Conservation (phyloP, 2,888 invertebrate species). For the Eupithecia centaureata region DNA sequence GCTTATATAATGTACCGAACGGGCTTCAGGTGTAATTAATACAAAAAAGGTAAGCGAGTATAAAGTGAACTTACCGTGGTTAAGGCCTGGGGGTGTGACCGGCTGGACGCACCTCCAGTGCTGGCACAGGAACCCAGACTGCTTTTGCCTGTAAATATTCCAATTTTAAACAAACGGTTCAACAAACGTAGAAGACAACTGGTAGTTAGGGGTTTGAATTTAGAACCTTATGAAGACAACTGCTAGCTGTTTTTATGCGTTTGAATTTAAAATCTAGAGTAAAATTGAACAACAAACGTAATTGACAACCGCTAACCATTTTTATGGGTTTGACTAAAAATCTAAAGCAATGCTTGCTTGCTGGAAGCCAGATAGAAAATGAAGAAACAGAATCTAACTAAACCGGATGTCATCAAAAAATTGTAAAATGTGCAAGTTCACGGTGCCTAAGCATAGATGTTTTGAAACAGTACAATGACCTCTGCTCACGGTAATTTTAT, state of each 20-base stretch:
- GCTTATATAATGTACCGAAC: not conserved
- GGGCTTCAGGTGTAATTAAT: not conserved
- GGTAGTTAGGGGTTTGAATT: not conserved
- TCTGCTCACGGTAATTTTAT: not conserved
- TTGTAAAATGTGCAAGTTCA: constrained; percentile 4
- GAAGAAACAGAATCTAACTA: not conserved
- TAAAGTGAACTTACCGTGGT: constrained; percentile 65
- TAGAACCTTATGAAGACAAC: too few relatives aligned
- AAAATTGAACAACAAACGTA: not conserved
- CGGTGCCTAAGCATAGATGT: constrained; percentile 10
- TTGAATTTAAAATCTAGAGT: too few relatives aligned
- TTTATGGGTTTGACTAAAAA: not conserved
- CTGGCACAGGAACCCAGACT: constrained; percentile 89
- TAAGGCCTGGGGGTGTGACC: constrained; percentile 79
- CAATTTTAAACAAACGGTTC: not conserved
- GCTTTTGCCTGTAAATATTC: constrained; percentile 71
- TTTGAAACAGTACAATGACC: constrained; percentile 5
- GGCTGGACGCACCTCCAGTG: constrained; percentile 81
- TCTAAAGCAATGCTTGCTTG: not conserved
- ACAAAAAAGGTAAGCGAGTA: not conserved
- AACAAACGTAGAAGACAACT: not conserved
- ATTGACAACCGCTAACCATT: not conserved
- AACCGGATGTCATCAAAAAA: not conserved
- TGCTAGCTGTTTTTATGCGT: too few relatives aligned
- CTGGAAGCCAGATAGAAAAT: not conserved